phyloP scores from a whole-genome alignment of 2,888 invertebrate species.

The Lasioglossum morio region DNA sequence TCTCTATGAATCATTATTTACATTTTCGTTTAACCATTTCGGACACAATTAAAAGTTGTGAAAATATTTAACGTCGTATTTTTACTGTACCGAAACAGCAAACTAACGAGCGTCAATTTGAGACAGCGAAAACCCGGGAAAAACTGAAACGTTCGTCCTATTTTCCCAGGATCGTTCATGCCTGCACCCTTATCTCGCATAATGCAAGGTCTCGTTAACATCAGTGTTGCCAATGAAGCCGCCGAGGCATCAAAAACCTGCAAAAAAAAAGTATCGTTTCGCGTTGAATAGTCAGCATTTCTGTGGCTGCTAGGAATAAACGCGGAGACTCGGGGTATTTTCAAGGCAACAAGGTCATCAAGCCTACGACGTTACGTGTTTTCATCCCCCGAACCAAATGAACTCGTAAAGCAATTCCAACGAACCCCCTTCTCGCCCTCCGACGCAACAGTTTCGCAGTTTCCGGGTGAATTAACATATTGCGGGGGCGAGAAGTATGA shows the following conservation, averaged over 20 bases:
- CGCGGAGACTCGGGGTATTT: background rate
- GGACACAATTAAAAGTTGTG: too few relatives aligned
- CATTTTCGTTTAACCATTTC: background rate
- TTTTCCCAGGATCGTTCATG: background rate
- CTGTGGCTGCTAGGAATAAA: background rate
- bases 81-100: background rate
- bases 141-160: background rate
- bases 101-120: too few relatives aligned
- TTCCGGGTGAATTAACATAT: conserved; percentile 25
- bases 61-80: background rate
- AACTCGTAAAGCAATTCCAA: conserved; percentile 18
- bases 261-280: background rate
- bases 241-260: background rate
- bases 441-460: conserved; percentile 1
- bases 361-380: conserved; percentile 11
- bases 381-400: conserved; percentile 21
- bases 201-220: background rate
- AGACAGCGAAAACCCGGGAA: background rate
- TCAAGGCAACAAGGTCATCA: background rate
- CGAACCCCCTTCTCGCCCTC: background rate
- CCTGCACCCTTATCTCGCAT: background rate
- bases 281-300: background rate
- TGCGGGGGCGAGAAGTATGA: background rate
- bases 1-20: background rate
- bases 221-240: conserved; percentile 1